Evolutionary conservation across 2,797 vertebrate species (phyloP), one percentile per base, ranked within the genome.

Genomic region (Darevskia nairensis): DNA sequence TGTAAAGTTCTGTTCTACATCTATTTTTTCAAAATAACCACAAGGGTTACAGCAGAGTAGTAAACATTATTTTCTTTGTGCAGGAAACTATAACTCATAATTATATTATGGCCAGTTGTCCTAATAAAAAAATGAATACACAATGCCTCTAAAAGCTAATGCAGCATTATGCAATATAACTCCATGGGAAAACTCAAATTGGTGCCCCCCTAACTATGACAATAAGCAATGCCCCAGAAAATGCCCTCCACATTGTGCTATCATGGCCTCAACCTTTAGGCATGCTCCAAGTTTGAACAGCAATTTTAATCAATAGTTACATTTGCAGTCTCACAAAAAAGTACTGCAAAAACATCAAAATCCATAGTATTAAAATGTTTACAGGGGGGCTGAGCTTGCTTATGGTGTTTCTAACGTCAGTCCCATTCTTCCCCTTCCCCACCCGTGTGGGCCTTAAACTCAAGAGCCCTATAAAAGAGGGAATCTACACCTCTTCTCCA

Each of bases 401-500:
- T 15, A 32, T 19, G 13, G 74, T 8, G 4, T 13, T 44, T 17
- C 75, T 78, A 6, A 8, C 39, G 0, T 61, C 50, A 75, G 29
- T 74, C n/a, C 39, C 39, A 66, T 44, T 64, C n/a, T 61, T 32
- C 7, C 3, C 29, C 27, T 13, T 41, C 29, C 29, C 68, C 66
- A 82, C 17, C 17, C 27, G 64, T 25, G 21, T 35, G 85, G 41
- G 8, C 8, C n/a, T 86, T 66, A 78, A 78, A 4, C n/a, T 39
- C 61, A 86, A 78, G 32, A 41, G 50, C 50, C 35, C 87, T 69
- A 55, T 13, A 10, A n/a, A 85, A 76, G 81, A 59, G 46, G 83
- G 81, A 59, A 7, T 80, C n/a, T 3, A 89, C 82, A 55, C 25
- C 55, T 86, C 50, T 84, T 77, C 85, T 61, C 64, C 23, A 32